Evolutionary conservation across 2,113 vertebrate genomes (phyloP).

Genomic region (Pagrus major): DNA sequence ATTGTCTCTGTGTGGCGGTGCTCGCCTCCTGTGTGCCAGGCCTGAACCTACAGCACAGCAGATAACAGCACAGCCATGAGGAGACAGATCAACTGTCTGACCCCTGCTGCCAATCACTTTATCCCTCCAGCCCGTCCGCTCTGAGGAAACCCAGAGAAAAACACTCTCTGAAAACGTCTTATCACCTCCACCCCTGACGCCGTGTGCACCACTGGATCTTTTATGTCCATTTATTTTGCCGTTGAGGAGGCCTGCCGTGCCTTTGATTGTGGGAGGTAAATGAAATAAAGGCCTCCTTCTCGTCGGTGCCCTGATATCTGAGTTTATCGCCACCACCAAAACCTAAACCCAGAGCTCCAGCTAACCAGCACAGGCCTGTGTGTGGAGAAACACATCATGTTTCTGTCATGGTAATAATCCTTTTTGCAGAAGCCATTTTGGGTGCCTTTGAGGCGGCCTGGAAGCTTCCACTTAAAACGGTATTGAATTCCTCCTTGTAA

Average conservation of each 20-base stretch:
- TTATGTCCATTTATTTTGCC: conserved; percentile 64
- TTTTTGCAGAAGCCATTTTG: conserved; percentile 43
- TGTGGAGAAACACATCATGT: conserved; percentile 41
- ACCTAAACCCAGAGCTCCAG: conserved; percentile 38
- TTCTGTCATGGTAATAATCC: conserved; percentile 58
- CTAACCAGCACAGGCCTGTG: conserved; percentile 37
- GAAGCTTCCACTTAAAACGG: conserved; percentile 25
- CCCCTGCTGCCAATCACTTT: conserved; percentile 75
- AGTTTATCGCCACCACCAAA: conserved; percentile 45
- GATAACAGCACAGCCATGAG: conserved; percentile 70
- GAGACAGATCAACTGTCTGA: conserved; percentile 70
- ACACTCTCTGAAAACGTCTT: conserved; percentile 57
- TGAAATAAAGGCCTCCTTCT: conserved; percentile 74
- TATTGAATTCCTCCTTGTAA: conserved; percentile 6
- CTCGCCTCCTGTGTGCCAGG: conserved; percentile 58
- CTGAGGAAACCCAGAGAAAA: conserved; percentile 34
- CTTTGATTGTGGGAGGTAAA: conserved; percentile 71
- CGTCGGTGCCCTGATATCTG: conserved; percentile 44
- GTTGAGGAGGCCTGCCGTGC: conserved; percentile 58
- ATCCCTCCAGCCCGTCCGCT: conserved; percentile 64
- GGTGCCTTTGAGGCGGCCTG: not conserved
- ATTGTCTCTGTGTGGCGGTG: conserved; percentile 65
- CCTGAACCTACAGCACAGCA: conserved; percentile 57
- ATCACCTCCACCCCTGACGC: conserved; percentile 55
- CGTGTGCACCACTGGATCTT: conserved; percentile 56